Evolutionary conservation across 2,888 invertebrate species (phyloP).

Genomic region (Theretra japonica): DNA sequence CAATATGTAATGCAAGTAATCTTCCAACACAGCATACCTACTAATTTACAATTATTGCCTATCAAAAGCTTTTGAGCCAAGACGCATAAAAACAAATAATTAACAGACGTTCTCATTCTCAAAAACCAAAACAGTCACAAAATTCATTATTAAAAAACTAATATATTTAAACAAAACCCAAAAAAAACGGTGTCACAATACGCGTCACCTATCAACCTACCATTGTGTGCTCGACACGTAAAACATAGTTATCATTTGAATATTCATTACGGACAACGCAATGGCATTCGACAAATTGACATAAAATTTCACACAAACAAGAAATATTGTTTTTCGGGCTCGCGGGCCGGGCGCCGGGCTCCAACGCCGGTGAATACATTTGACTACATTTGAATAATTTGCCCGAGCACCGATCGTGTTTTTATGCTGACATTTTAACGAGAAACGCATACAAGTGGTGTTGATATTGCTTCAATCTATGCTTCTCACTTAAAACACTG

Average conservation of each 20-base stretch:
- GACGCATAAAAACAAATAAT: too few relatives aligned
- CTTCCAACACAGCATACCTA: too few relatives aligned
- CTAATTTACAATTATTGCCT: too few relatives aligned
- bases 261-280: slow-evolving; percentile 69
- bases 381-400: slow-evolving; percentile 68
- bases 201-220: slow-evolving; percentile 43
- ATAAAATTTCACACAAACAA: slow-evolving; percentile 82
- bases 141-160: slow-evolving; percentile 6
- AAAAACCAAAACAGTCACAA: neutral
- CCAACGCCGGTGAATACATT: slow-evolving; percentile 61
- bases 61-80: too few relatives aligned
- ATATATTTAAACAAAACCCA: slow-evolving; percentile 20
- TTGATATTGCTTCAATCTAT: slow-evolving; percentile 20
- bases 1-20: too few relatives aligned
- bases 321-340: slow-evolving; percentile 56
- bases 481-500: neutral
- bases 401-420: slow-evolving; percentile 37
- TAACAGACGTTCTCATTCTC: neutral
- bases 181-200: slow-evolving; percentile 32
- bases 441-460: slow-evolving; percentile 17
- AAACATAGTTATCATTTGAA: slow-evolving; percentile 67
- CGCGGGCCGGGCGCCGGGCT: slow-evolving; percentile 43
- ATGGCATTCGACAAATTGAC: slow-evolving; percentile 76
- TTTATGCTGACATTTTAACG: slow-evolving; percentile 32
- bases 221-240: slow-evolving; percentile 43